Conservation (phyloP, 2,113 vertebrate species). For the Coturnix japonica region DNA sequence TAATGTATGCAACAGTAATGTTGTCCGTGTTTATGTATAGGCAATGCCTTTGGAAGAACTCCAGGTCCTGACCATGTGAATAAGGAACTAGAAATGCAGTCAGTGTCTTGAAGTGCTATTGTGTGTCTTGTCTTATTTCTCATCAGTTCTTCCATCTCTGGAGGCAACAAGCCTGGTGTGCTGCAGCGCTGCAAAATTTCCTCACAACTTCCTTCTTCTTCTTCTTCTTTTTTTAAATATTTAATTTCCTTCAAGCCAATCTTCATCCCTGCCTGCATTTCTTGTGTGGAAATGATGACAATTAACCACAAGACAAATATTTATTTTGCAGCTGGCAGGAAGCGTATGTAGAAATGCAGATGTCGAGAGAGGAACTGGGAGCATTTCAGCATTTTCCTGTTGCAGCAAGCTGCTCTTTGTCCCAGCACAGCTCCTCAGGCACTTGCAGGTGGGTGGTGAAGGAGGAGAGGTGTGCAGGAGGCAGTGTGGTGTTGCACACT, state of each 20-base stretch:
- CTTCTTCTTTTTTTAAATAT: no score
- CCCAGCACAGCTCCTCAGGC: background rate
- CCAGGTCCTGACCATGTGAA: background rate
- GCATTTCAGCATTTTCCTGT: background rate
- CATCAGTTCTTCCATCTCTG: background rate
- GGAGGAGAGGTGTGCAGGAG: background rate
- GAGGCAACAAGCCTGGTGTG: background rate
- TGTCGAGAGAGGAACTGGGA: background rate
- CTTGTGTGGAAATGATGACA: background rate
- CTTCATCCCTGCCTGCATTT: background rate
- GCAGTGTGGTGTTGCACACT: no score
- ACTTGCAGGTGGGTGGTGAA: background rate
- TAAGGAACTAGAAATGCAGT: background rate
- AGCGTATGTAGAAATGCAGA: background rate
- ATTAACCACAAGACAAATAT: background rate
- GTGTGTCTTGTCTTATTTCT: background rate
- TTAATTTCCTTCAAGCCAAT: background rate
- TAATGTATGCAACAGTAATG: background rate
- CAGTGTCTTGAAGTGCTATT: background rate
- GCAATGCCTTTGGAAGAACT: background rate
- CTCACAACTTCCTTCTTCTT: background rate
- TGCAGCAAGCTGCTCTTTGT: background rate
- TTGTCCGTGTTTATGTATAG: background rate
- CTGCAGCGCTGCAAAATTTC: background rate
- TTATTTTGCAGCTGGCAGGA: slow-evolving; percentile 38